Percentiles rank a stretch among this genome's conserved stretches.
Conservation (phyloP, 37 sponge, comb jelly and placozoan species). For the Diacarnus erythraeanus region DNA sequence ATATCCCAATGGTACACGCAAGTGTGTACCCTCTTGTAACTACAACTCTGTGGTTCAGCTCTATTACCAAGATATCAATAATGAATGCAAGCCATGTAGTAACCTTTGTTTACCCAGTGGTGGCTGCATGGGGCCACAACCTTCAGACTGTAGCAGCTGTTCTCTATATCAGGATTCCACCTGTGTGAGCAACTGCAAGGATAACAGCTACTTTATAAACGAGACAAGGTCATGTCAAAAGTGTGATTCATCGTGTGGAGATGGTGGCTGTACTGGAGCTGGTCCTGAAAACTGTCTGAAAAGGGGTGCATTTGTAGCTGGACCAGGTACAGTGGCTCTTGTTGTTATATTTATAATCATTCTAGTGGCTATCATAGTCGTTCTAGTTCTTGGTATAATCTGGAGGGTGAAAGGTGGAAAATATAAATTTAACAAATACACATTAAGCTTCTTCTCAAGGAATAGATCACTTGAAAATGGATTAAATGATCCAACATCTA, state of each 20-base stretch:
- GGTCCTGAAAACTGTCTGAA: slow-evolving; percentile 25
- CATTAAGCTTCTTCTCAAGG: not conserved
- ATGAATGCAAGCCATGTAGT: slow-evolving; percentile 53
- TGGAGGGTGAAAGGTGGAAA: not conserved
- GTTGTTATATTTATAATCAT: slow-evolving; percentile 32
- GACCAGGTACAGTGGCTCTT: slow-evolving; percentile 48
- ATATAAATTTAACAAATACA: not conserved
- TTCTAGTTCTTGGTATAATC: slow-evolving; percentile 23
- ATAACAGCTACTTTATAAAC: slow-evolving; percentile 9
- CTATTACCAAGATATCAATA: slow-evolving; percentile 21
- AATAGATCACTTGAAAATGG: too few species aligned
- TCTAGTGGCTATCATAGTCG: slow-evolving; percentile 28
- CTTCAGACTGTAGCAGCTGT: slow-evolving; percentile 64
- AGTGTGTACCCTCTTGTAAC: slow-evolving; percentile 50
- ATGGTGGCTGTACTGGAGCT: slow-evolving; percentile 61
- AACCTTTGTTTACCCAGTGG: slow-evolving; percentile 23
- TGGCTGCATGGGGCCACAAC: slow-evolving; percentile 63
- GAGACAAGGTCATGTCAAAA: slow-evolving; percentile 26
- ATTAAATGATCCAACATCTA: not conserved
- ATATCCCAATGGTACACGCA: slow-evolving; percentile 7
- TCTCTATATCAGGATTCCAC: not conserved
- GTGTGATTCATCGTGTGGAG: slow-evolving; percentile 52
- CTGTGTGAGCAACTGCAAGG: slow-evolving; percentile 43
- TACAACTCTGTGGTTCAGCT: not conserved
- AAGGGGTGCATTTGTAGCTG: slow-evolving; percentile 46